Evolutionary conservation across 2,888 invertebrate species (phyloP).

Genomic region (Drosophila ustulata): DNA sequence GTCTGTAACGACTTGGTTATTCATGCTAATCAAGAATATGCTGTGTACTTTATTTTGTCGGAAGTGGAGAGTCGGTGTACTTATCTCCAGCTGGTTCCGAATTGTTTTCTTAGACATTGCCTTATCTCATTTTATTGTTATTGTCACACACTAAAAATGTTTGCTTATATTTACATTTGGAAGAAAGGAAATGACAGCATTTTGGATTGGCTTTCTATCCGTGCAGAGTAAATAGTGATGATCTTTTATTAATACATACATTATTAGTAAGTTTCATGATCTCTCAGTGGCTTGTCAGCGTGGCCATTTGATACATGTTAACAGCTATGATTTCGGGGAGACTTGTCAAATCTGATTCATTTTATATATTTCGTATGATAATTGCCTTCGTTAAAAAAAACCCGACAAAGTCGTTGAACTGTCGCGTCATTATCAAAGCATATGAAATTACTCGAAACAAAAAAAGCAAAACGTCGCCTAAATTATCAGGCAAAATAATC

Average conservation of each 20-base stretch:
- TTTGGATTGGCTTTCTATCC: background rate
- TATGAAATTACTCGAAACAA: background rate
- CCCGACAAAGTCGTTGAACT: constrained; percentile 4
- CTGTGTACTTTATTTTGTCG: background rate
- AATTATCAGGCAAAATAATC: background rate
- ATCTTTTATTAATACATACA: background rate
- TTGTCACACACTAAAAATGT: background rate
- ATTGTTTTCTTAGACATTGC: background rate
- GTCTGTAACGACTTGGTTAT: constrained; percentile 9
- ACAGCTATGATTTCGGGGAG: background rate
- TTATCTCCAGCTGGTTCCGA: constrained; percentile 6
- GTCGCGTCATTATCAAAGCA: background rate
- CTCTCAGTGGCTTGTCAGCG: background rate
- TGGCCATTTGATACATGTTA: background rate
- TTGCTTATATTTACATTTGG: constrained; percentile 1
- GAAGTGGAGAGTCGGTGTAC: background rate
- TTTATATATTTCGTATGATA: background rate
- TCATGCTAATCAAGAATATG: constrained; percentile 12
- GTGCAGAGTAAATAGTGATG: background rate
- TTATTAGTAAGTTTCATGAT: background rate
- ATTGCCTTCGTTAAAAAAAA: background rate
- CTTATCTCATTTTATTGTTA: constrained; percentile 1
- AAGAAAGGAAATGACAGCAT: constrained; percentile 1
- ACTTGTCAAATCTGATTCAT: background rate
- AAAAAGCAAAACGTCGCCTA: background rate